These are phyloP conservation scores for Drosophila melanogaster DNA, from an alignment of 1,140 invertebrate species.

Conservation along the genomic window DNA sequence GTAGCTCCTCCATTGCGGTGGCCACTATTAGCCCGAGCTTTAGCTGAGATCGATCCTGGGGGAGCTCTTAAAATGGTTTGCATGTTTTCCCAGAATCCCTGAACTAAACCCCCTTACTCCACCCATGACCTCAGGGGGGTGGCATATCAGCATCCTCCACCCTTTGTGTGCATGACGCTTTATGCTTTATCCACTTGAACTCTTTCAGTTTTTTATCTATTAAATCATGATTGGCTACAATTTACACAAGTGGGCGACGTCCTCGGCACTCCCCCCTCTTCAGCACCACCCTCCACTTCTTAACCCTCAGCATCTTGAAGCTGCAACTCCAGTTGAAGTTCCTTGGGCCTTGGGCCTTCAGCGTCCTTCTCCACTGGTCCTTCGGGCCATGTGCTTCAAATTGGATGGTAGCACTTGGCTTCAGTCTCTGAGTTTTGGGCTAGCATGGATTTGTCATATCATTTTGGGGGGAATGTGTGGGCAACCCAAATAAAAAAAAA, in stretches of 20 bases:
- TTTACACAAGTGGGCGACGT: constrained; percentile 70
- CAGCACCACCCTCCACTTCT: neutral
- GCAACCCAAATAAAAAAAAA: neutral
- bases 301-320: constrained; percentile 5
- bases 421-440: neutral
- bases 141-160: neutral
- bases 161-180: constrained; percentile 67
- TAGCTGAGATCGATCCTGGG: constrained; percentile 73
- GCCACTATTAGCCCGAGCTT: constrained; percentile 69
- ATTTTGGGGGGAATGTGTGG: neutral
- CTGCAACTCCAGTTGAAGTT: constrained; percentile 25
- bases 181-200: constrained; percentile 82
- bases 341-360: neutral
- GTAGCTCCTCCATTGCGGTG: constrained; percentile 28
- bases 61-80: constrained; percentile 72
- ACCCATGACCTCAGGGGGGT: neutral
- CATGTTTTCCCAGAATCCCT: constrained; percentile 11
- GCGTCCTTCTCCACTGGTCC: neutral
- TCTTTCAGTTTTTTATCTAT: constrained; percentile 80
- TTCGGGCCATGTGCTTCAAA: constrained; percentile 37
- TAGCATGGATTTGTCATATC: constrained; percentile 32
- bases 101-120: neutral
- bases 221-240: constrained; percentile 83
- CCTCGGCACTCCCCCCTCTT: constrained; percentile 8
- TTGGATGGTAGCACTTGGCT: constrained; percentile 36